Evolutionary conservation across 2,888 invertebrate species (phyloP).

Genomic region (Flexamia atlantica): DNA sequence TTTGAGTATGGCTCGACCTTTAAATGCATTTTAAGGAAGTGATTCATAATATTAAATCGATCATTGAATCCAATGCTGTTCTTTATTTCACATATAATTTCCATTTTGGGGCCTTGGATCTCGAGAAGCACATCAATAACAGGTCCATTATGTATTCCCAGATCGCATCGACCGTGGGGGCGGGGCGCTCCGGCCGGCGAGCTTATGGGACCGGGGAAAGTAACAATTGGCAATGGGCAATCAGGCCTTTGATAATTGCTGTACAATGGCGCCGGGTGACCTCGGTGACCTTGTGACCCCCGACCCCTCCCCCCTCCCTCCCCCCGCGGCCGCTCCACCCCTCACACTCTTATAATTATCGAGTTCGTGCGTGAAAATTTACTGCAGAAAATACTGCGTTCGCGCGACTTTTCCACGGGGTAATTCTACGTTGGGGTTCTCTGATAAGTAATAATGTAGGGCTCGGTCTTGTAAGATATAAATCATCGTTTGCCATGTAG

Average conservation of each 20-base stretch:
- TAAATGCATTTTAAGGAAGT: no score
- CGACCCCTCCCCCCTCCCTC: background rate
- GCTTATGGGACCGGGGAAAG: slow-evolving; percentile 9
- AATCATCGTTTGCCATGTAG: no score
- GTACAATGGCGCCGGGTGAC: slow-evolving; percentile 32
- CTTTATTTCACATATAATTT: no score
- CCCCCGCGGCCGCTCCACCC: background rate
- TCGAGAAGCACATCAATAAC: background rate
- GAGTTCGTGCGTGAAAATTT: slow-evolving; percentile 45
- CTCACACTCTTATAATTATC: slow-evolving; percentile 37
- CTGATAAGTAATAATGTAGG: no score
- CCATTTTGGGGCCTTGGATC: no score
- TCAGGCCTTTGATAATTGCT: slow-evolving; percentile 46
- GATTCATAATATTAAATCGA: no score
- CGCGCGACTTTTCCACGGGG: slow-evolving; percentile 23
- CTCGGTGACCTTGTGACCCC: background rate
- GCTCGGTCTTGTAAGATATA: no score
- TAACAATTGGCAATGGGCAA: slow-evolving; percentile 43
- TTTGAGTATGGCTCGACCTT: no score
- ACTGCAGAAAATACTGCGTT: slow-evolving; percentile 29
- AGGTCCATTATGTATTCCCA: background rate
- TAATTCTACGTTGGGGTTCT: slow-evolving; percentile 8
- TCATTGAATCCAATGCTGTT: no score
- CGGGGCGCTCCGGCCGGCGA: background rate
- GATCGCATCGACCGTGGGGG: background rate